Percentiles rank a stretch among this genome's conserved stretches.
Conservation (phyloP, 1,140 invertebrate species). For the Chymomyza costata region DNA sequence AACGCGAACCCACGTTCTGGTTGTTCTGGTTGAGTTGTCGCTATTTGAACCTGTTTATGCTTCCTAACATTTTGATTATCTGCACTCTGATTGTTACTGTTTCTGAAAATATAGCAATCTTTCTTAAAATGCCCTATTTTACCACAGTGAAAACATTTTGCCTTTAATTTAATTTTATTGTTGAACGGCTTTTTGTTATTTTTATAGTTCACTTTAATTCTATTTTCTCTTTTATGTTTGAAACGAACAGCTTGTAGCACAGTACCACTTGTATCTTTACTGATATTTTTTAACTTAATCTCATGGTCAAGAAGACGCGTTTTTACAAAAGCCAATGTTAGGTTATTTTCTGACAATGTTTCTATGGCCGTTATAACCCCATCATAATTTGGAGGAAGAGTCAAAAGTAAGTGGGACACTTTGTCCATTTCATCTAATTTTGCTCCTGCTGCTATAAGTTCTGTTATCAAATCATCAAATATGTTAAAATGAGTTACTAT, state of each 20-base stretch:
- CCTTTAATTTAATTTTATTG: constrained; percentile 12
- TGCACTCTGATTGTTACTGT: constrained; percentile 5
- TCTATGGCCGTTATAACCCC: constrained; percentile 73
- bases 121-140: constrained; percentile 46
- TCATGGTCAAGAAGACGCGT: constrained; percentile 72
- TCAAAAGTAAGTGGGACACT: constrained; percentile 69
- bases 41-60: constrained; percentile 15
- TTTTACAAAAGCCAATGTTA: constrained; percentile 73
- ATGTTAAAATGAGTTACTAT: constrained; percentile 65
- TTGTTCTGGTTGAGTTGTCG: too few species aligned
- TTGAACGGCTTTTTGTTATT: constrained; percentile 2
- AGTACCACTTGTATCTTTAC: constrained; percentile 47
- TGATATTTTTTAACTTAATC: constrained; percentile 58
- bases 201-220: constrained; percentile 1
- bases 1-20: constrained; percentile 14
- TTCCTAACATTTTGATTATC: constrained; percentile 10
- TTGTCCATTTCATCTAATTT: constrained; percentile 70
- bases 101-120: constrained; percentile 52
- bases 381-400: constrained; percentile 64
- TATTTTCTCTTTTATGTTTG: neutral
- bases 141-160: constrained; percentile 52
- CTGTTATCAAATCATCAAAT: constrained; percentile 72
- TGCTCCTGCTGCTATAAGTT: constrained; percentile 66
- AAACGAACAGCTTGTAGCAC: constrained; percentile 31
- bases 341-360: constrained; percentile 63